These are phyloP conservation scores for Lissonota sp. DNA, from an alignment of 2,888 invertebrate genomes.

Conservation along the genomic window DNA sequence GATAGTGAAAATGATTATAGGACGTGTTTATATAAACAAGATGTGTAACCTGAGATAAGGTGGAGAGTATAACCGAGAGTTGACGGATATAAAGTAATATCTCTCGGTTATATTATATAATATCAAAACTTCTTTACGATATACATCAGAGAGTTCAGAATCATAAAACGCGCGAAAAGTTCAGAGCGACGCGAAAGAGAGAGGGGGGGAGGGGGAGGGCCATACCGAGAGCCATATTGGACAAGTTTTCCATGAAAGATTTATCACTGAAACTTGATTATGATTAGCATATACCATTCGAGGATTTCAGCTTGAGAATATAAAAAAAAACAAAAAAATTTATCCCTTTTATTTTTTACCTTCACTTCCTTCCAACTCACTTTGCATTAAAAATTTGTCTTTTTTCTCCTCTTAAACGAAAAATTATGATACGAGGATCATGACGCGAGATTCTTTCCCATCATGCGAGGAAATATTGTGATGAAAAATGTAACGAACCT, in stretches of 20 bases:
- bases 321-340: not conserved
- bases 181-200: not conserved
- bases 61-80: conserved; percentile 11
- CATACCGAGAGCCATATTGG: conserved; percentile 21
- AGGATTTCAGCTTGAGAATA: not conserved
- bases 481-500: conserved; percentile 75
- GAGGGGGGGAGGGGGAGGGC: too few relatives aligned
- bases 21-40: conserved; percentile 41
- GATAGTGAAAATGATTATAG: not conserved
- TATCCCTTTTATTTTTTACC: conserved; percentile 1
- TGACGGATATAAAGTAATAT: conserved; percentile 36
- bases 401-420: not conserved
- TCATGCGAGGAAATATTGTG: not conserved
- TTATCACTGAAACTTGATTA: conserved; percentile 41
- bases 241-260: conserved; percentile 50
- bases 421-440: not conserved
- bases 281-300: conserved; percentile 44
- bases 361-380: not conserved
- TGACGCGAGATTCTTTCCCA: not conserved
- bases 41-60: conserved; percentile 30
- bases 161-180: conserved; percentile 56
- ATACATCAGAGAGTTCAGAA: conserved; percentile 41
- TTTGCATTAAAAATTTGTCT: not conserved
- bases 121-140: conserved; percentile 56
- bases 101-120: conserved; percentile 49